A percentile compares a stretch with the other conserved stretches of the same genome.
phyloP scores from a whole-genome alignment of 1,140 invertebrate genomes.

The Leptoteleia sp. region DNA sequence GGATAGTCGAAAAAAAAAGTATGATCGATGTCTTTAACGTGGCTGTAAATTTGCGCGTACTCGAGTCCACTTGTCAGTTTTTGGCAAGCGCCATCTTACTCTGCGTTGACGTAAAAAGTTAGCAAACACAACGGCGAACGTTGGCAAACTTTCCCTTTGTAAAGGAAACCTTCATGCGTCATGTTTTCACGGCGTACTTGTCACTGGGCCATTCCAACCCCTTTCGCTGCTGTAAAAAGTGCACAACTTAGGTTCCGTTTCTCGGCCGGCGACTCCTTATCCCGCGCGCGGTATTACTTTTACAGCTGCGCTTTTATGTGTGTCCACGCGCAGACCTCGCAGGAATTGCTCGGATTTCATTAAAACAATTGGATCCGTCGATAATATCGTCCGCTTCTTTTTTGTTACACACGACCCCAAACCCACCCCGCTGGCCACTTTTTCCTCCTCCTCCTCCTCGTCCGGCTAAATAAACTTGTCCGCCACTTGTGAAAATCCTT shows the following conservation, averaged over 20 bases:
- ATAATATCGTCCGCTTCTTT: conserved; percentile 36
- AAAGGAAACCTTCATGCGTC: conserved; percentile 11
- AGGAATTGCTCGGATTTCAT: conserved; percentile 55
- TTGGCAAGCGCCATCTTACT: conserved; percentile 30
- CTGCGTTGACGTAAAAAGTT: conserved; percentile 31
- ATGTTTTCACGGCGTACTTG: conserved; percentile 16
- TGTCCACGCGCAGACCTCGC: conserved; percentile 22
- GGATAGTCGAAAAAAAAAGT: not conserved
- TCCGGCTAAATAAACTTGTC: conserved; percentile 31
- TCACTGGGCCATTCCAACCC: conserved; percentile 44
- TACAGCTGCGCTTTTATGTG: conserved; percentile 36
- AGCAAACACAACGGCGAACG: conserved; percentile 17
- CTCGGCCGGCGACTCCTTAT: conserved; percentile 12
- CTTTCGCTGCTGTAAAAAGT: conserved; percentile 27
- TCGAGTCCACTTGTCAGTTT: conserved; percentile 14
- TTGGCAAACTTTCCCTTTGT: conserved; percentile 26
- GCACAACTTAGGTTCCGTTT: conserved; percentile 24
- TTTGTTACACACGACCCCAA: conserved; percentile 35
- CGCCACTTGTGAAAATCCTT: conserved; percentile 24
- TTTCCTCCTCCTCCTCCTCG: not conserved
- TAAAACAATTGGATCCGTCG: conserved; percentile 43
- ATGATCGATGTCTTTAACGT: not conserved
- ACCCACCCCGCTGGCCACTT: not conserved
- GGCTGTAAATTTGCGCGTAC: conserved; percentile 1
- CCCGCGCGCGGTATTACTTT: conserved; percentile 24